Evolutionary conservation across 2,888 invertebrate species (phyloP).

Genomic region (Drosophila picticornis): DNA sequence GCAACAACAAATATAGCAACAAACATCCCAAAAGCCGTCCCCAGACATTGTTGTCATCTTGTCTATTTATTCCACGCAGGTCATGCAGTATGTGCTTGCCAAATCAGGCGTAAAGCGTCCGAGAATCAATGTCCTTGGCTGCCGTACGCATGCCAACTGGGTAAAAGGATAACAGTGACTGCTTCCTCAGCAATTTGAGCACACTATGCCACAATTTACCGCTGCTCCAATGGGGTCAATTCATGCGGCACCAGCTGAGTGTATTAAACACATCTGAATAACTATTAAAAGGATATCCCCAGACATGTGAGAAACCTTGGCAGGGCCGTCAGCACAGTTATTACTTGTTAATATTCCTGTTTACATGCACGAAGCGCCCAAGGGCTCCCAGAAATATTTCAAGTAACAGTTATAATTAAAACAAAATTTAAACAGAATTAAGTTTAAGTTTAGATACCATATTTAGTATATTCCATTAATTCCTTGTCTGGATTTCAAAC

Average conservation of each 20-base stretch:
- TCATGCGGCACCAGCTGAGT: conserved; percentile 44
- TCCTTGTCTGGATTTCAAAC: background rate
- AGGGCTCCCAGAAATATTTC: background rate
- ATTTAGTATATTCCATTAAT: background rate
- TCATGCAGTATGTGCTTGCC: conserved; percentile 50
- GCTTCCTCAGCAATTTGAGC: conserved; percentile 1
- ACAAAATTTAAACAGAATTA: background rate
- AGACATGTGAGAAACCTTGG: conserved; percentile 9
- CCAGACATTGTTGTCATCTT: conserved; percentile 64
- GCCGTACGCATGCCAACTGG: conserved; percentile 28
- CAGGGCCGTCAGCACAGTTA: conserved; percentile 9
- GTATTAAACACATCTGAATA: conserved; percentile 49
- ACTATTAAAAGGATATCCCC: conserved; percentile 31
- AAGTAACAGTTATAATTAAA: background rate
- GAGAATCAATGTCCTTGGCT: conserved; percentile 42
- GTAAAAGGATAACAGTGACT: conserved; percentile 29
- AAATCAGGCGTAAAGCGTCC: conserved; percentile 51
- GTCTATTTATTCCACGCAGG: conserved; percentile 50
- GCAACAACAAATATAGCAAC: conserved; percentile 30
- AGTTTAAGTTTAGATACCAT: background rate
- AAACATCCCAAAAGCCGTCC: conserved; percentile 35
- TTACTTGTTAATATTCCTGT: conserved; percentile 20
- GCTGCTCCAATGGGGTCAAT: conserved; percentile 33
- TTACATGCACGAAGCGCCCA: conserved; percentile 3
- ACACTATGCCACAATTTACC: conserved; percentile 20